These are phyloP conservation scores for Harpalus rubripes DNA, from an alignment of 2,888 invertebrate species.

Conservation along the genomic window DNA sequence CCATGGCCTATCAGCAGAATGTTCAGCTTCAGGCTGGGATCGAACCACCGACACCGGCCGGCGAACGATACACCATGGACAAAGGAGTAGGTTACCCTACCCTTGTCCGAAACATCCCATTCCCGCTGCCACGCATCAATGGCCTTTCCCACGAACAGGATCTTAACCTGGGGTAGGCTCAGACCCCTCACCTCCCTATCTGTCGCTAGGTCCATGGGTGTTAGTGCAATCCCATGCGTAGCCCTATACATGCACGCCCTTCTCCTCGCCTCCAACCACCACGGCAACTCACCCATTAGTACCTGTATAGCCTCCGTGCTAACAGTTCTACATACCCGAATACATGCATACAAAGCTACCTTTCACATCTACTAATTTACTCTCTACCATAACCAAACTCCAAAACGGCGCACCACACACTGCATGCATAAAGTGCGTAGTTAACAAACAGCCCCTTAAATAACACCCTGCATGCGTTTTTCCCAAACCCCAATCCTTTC, in stretches of 20 bases:
- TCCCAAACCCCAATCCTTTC: too few relatives aligned
- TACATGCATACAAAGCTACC: neutral
- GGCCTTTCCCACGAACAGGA: neutral
- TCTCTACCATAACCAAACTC: too few relatives aligned
- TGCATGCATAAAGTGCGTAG: too few relatives aligned
- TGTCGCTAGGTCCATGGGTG: neutral
- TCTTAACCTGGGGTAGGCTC: too few relatives aligned
- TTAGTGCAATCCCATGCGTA: conserved; percentile 20
- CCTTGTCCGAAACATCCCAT: neutral
- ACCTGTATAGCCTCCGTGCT: conserved; percentile 56
- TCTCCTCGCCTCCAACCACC: too few relatives aligned
- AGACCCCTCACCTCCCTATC: too few relatives aligned
- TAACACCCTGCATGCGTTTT: too few relatives aligned
- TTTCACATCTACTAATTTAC: too few relatives aligned
- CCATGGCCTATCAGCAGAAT: neutral
- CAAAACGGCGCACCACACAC: too few relatives aligned
- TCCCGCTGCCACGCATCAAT: neutral
- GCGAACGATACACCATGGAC: too few relatives aligned
- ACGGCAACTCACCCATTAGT: conserved; percentile 23
- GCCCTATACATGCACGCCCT: neutral
- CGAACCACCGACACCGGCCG: too few relatives aligned
- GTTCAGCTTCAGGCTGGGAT: conserved; percentile 1
- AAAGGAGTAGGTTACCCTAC: conserved; percentile 6
- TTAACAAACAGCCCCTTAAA: conserved; percentile 3
- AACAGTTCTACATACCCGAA: conserved; percentile 60